Conservation (phyloP, 1,140 invertebrate genomes). For the honey bee (Apis mellifera) region DNA sequence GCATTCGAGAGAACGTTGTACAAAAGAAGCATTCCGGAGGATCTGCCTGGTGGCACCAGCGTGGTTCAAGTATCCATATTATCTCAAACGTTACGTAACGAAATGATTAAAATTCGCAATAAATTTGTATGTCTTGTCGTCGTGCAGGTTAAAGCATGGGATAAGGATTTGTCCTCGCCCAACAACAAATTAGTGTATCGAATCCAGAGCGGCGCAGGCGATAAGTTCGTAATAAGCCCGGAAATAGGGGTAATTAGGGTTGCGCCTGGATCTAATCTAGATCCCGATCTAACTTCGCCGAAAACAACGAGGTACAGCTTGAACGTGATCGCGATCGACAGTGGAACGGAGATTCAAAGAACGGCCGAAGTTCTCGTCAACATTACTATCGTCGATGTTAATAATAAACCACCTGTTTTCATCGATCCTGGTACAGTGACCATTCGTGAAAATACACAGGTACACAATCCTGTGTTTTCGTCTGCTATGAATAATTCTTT, state of each 20-base stretch:
- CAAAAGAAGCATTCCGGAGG: conserved; percentile 90
- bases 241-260: conserved; percentile 92
- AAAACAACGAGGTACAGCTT: conserved; percentile 86
- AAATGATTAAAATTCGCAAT: too few species aligned
- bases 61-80: conserved; percentile 86
- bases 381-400: conserved; percentile 93
- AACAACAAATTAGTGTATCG: conserved; percentile 94
- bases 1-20: conserved; percentile 90
- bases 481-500: too few species aligned
- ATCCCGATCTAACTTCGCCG: conserved; percentile 92
- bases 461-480: conserved; percentile 71
- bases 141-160: conserved; percentile 88
- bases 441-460: conserved; percentile 89
- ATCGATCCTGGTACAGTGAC: conserved; percentile 85
- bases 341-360: conserved; percentile 91
- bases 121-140: neutral
- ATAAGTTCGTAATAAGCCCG: conserved; percentile 95
- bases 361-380: conserved; percentile 88
- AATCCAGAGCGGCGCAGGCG: conserved; percentile 92
- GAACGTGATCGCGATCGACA: conserved; percentile 91
- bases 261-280: conserved; percentile 91
- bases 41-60: conserved; percentile 89
- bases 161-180: conserved; percentile 91
- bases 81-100: too few species aligned
- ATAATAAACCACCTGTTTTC: conserved; percentile 93